Base-by-base conservation (phyloP, 92 coral and sea anemone genomes). In the Zoanthus sociatus region DNA sequence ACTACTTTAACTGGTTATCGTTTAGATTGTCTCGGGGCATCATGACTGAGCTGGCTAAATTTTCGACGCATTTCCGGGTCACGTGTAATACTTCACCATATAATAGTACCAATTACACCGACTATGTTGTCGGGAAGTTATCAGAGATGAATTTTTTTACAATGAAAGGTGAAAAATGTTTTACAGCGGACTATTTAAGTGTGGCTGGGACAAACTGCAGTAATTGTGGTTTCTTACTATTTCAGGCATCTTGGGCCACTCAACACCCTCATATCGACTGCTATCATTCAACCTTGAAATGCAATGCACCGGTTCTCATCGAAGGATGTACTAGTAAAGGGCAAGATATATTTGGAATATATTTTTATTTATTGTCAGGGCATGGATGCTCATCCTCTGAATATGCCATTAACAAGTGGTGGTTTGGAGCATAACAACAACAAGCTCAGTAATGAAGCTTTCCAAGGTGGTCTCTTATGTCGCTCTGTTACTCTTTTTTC, bases 61-160 rank as follows among this genome's bases (percentile, higher is more conserved):
- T 8, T 1, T 56, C 70, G 26, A 78, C 83, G 15, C 83, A 58
- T 47, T 78, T 68, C 69, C 83, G 83, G 14, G 83, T 70, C 7
- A 26, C 83, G 8, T 78, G 83, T 15, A 78, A 78, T 60, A 37
- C 42, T 78, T 54, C 47, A 56, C 55, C 53, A 32, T 50, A 0
- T 11, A 47, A 56, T 14, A 69, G 83, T 33, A 68, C 56, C 6
- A 78, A 78, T 2, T 78, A 78, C 46, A n/a, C 21, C 4, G 83
- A 78, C 70, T 78, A 78, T 6, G 69, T 58, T 17, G 47, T 46
- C 6, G 83, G 69, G 17, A 56, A 9, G 12, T 5, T 78, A 26
- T 15, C 30, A 30, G 51, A 9, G 71, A 47, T 3, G 83, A 78
- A 37, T 37, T 37, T 37, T 2, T 37, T 37, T 37, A 37, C 42